Base-by-base conservation (phyloP, 1,140 invertebrate species). In the Littorina saxatilis region DNA sequence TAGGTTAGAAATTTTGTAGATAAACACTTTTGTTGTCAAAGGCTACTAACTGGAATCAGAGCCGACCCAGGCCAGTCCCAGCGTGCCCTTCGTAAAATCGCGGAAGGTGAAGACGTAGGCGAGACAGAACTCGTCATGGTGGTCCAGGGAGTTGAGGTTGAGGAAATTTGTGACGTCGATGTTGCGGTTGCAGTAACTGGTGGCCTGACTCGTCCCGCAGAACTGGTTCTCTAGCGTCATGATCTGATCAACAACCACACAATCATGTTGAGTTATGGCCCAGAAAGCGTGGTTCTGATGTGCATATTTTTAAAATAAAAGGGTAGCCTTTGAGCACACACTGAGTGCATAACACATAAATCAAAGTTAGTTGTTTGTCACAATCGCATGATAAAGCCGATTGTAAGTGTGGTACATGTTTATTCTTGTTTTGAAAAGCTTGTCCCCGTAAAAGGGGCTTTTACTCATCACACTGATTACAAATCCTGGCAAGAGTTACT, bases 91-190 rank as follows among this genome's bases (percentile, higher is more conserved):
- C 40, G 96, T 97, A 91, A 99, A 99, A 93, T 99, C 98, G 88
- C 99, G 95, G 92, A 99, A 99, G 0, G 99, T 99, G 92, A 99
- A 99, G 40, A 99, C 97, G 91, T 99, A 99, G 15, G 99, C 98
- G 58, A 99, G 94, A 92, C 99, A 99, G 93, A 99, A 99, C 90
- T 97, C 96, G 88, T 99, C 96, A 92, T 99, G 99, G 93, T 99
- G 98, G 39, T 96, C 96, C 70, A 99, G 94, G 13, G 98, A 99
- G 92, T 99, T 98, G 32, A 99, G 94, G 93, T 99, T 99, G 58
- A 99, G 94, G 93, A 99, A 99, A 94, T 99, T 99, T 87, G 98
- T 99, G 70, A 99, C 99, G 92, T 99, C 99, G 87, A 99, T 99
- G 91, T 99, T 99, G 89, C 97, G 96, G 89, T 97, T 95, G 92